Evolutionary conservation across 2,797 vertebrate species (phyloP), one percentile per base, ranked within the genome.

Genomic region (Enteromius trimaculatus): DNA sequence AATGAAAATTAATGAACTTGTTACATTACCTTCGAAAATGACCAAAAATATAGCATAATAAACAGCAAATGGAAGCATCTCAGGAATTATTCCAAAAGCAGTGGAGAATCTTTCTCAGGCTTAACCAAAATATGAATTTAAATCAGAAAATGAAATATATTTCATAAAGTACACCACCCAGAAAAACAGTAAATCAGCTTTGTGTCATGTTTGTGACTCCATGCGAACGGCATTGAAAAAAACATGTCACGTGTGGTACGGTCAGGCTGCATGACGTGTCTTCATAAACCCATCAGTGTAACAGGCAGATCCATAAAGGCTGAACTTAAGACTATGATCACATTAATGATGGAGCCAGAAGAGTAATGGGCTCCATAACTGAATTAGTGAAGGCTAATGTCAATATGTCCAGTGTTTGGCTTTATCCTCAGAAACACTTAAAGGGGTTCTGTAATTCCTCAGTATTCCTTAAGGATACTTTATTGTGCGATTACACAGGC

Each of bases 261-360:
- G 79, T 55, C 31, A 31, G 37, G 10, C 44, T 53, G 14, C 44
- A 75, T 76, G 62, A 77, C 34, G 34, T 44, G n/a, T 58, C 74
- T 31, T 82, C 3, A 49, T 29, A 53, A 53, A 51, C 34, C 47
- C 49, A 83, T 77, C 62, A 83, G 51, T 60, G 62, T 53, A 68
- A 82, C 39, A 42, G 75, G 71, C 68, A 84, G 79, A 87, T 87
- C 86, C 53, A 84, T 87, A 84, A 65, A 77, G 64, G 58, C 71
- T 42, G 75, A 76, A 80, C 77, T 51, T 64, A 58, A 26, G 66
- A 70, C 44, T 53, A 83, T 81, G 83, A 87, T 85, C 76, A 60
- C 62, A 72, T 87, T 87, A 85, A 80, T 76, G 66, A 75, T 77
- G 65, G 39, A 71, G 72, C 34, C 83, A 70, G 77, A 81, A 64